Base-by-base conservation (phyloP, 2,113 vertebrate species). In the Tiliqua scincoides region DNA sequence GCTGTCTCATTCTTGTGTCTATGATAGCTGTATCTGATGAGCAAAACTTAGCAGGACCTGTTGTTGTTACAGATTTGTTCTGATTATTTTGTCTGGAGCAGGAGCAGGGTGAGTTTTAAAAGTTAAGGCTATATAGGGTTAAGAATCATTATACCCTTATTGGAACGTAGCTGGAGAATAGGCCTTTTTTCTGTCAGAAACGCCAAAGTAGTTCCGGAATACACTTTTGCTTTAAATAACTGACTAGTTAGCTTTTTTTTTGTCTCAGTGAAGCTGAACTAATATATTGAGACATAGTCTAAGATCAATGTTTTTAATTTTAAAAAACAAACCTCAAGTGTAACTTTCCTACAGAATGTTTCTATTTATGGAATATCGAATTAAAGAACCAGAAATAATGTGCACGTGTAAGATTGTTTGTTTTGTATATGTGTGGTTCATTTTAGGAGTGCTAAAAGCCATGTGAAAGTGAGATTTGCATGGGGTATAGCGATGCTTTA, bases 301-400 rank as follows among this genome's bases (percentile, higher is more conserved):
- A 21, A 79, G n/a, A 79, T 57, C 87, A 20, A n/a, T 62, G 35
- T 17, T 30, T 87, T 85, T 93, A 87, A 59, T 89, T 59, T n/a
- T 82, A n/a, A 81, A 6, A 6, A 12, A 2, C 1, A 37, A 61
- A 61, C 59, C 20, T 3, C 20, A 73, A 0, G 48, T 84, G 71
- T 91, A 91, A 88, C 14, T 76, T 86, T 0, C 67, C 93, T 85
- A 27, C 0, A 72, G 78, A 37, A 93, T 63, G 14, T 74, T 86
- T 52, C 1, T 82, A 84, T 93, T 92, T 89, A 79, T 95, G 67
- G 65, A 79, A 30, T 37, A 10, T 67, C 48, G 80, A 73, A 92
- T 94, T 85, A 75, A 54, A 83, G 83, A 30, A 14, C 17, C 59
- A 32, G 83, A 73, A 79, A n/a, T n/a, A 59, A 11, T 75, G 70